A percentile compares a stretch with the other conserved stretches of the same genome.
Conservation (phyloP, 92 coral and sea anemone species). For the Phenganax marumi region DNA sequence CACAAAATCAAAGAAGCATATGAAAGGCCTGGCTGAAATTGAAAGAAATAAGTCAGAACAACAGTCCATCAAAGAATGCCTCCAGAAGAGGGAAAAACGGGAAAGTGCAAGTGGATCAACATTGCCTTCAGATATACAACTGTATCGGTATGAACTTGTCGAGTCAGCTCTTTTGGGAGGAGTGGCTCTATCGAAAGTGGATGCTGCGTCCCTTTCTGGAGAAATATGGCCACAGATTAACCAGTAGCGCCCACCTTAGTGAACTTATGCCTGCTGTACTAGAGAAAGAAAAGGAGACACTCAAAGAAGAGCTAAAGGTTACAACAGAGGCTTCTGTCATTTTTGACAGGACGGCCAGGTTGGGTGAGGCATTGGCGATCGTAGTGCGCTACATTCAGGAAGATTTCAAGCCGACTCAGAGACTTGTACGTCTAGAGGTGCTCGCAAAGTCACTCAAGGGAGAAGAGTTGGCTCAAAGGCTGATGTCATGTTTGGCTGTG, state of each 20-base stretch:
- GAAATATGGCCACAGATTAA: conserved; percentile 56
- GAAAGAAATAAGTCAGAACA: conserved; percentile 17
- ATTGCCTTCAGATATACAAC: conserved; percentile 6
- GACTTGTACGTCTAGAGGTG: conserved; percentile 47
- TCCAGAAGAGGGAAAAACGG: conserved; percentile 43
- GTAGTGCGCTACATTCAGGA: conserved; percentile 46
- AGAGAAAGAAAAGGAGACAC: conserved; percentile 52
- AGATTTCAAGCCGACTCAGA: conserved; percentile 47
- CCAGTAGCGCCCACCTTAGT: conserved; percentile 55
- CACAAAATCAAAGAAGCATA: conserved; percentile 50
- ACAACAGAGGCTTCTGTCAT: conserved; percentile 46
- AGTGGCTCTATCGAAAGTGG: conserved; percentile 42
- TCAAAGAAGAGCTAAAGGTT: conserved; percentile 40
- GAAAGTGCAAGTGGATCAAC: conserved; percentile 33
- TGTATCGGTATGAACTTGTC: conserved; percentile 20
- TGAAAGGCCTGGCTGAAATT: conserved; percentile 32
- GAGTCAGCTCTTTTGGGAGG: conserved; percentile 43
- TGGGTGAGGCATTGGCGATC: conserved; percentile 57
- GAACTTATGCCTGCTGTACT: conserved; percentile 61
- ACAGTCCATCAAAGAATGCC: conserved; percentile 48
- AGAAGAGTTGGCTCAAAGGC: conserved; percentile 54
- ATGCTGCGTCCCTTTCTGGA: conserved; percentile 51
- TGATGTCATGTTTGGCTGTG: conserved; percentile 53
- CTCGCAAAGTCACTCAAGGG: conserved; percentile 61
- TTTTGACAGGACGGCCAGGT: conserved; percentile 55